Conservation (phyloP, 2,797 vertebrate genomes). For the Eutrigla gurnardus region DNA sequence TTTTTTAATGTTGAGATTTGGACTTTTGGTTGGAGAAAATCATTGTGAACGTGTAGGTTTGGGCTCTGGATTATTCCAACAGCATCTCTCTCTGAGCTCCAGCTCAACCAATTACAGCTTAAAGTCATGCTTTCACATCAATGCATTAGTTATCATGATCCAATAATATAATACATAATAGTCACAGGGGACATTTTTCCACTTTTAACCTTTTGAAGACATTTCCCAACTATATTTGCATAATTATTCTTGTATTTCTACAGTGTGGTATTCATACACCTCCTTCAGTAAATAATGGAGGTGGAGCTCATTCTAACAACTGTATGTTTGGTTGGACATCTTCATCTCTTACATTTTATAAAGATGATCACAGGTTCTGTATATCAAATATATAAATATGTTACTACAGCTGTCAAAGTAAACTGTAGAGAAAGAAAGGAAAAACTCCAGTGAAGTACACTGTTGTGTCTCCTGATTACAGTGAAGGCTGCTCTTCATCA, state of each 20-base stretch:
- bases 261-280: neutral
- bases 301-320: neutral
- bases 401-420: neutral
- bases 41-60: neutral
- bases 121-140: neutral
- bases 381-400: too few species aligned
- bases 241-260: neutral
- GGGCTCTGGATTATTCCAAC: neutral
- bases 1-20: neutral
- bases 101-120: neutral
- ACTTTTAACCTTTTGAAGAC: too few species aligned
- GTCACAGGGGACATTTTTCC: too few species aligned
- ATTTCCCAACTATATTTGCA: too few species aligned
- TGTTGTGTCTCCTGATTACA: neutral
- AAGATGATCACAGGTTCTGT: neutral
- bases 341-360: neutral
- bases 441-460: neutral
- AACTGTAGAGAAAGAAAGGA: neutral
- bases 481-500: too few species aligned
- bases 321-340: neutral
- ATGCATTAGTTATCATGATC: neutral
- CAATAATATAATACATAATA: too few species aligned
- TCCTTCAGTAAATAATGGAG: neutral
- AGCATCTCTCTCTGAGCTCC: neutral
- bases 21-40: neutral